Conservation (phyloP, 2,797 vertebrate species). For the Momotus momota region DNA sequence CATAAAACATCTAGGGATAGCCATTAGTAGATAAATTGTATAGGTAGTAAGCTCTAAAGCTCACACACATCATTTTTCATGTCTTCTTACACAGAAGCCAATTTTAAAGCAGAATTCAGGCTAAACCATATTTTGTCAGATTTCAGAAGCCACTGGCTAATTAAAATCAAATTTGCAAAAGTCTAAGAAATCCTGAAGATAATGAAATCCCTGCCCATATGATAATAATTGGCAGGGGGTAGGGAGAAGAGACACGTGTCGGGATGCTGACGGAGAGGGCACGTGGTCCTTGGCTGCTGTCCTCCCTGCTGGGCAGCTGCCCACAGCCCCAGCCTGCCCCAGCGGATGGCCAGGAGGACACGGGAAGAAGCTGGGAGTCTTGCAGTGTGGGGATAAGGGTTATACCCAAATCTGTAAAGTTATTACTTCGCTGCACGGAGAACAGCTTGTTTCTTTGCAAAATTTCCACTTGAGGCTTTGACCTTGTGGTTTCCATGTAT, state of each 20-base stretch:
- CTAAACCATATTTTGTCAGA: background rate
- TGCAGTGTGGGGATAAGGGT: background rate
- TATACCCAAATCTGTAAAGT: background rate
- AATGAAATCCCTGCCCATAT: background rate
- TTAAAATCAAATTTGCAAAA: background rate
- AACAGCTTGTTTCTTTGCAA: background rate
- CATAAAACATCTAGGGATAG: background rate
- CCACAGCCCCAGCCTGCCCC: background rate
- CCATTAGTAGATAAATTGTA: background rate
- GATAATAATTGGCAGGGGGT: background rate
- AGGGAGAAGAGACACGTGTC: rapidly evolving
- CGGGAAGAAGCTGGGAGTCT: conserved; percentile 32
- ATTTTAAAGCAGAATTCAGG: background rate
- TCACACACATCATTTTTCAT: background rate
- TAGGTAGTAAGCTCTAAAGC: background rate
- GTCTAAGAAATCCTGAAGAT: background rate
- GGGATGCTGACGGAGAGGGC: background rate
- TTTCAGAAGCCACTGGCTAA: background rate
- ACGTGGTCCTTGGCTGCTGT: background rate
- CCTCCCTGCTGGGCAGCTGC: conserved; percentile 10
- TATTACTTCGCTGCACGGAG: background rate
- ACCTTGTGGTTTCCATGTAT: background rate
- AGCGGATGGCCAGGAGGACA: background rate
- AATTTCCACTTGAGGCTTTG: background rate
- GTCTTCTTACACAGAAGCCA: background rate